Base-by-base conservation (phyloP, 2,888 invertebrate species). In the Scaptomyza polygonia region DNA sequence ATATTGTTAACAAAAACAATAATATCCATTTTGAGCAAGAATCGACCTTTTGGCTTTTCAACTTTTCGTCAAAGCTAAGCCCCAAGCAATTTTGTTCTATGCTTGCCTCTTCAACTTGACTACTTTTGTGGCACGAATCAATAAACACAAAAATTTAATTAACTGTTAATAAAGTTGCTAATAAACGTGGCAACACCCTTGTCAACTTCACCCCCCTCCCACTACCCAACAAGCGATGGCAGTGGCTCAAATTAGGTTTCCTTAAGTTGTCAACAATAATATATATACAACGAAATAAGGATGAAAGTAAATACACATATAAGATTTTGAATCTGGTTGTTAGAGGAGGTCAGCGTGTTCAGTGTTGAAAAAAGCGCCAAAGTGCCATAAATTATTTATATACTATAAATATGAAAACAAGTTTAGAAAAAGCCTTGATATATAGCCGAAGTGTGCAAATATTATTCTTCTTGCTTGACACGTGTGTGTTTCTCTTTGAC, bases 141-240 rank as follows among this genome's bases (percentile, higher is more conserved):
- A 88, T 83, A 88, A 88, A 58, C 73, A 72, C 76, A 79, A 83
- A 86, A 82, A 85, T 85, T 85, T 86, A 85, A 85, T 85, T 85
- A 85, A 86, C 84, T 79, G 79, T 78, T 88, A 76, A 85, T 88
- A 85, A 83, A 86, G 83, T 67, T 72, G 65, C 77, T 74, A 86
- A 85, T 86, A 79, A 86, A 78, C 71, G 56, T 30, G n/a, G 18
- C 30, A 16, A 5, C 47, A 16, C 12, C n/a, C n/a, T 34, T 0
- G n/a, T n/a, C 34, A n/a, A 47, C 43, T 27, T 45, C 6, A 1
- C n/a, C 3, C 25, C 4, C 12, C 27, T 3, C n/a, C n/a, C n/a
- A n/a, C n/a, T n/a, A n/a, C n/a, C n/a, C n/a, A n/a, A n/a, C n/a
- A 69, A 67, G 63, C 45, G 55, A 40, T 34, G 85, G 82, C 66